These are phyloP conservation scores for Pachyrhynchus sulphureomaculatus DNA, from an alignment of 1,140 invertebrate genomes.

Conservation along the genomic window DNA sequence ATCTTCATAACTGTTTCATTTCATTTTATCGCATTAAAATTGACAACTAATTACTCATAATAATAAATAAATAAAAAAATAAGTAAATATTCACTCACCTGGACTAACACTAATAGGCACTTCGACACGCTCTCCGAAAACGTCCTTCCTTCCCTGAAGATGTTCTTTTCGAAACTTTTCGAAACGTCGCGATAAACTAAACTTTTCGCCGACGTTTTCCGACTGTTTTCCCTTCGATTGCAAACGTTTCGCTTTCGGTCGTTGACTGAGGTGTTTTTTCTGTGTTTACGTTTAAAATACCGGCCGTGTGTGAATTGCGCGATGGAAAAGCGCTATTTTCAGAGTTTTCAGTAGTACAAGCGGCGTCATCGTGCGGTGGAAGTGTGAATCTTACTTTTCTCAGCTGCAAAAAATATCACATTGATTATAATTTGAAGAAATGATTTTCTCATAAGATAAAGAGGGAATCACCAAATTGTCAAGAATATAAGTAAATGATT, in stretches of 20 bases:
- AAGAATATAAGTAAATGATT: no score
- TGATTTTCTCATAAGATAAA: not conserved
- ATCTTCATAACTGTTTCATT: no score
- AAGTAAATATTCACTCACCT: slow-evolving; percentile 6
- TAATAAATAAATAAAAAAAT: not conserved
- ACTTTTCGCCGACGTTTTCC: slow-evolving; percentile 1
- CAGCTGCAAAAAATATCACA: slow-evolving; percentile 2
- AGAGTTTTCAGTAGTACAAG: not conserved
- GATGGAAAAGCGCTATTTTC: slow-evolving; percentile 2
- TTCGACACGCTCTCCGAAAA: slow-evolving; percentile 15
- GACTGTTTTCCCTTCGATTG: not conserved
- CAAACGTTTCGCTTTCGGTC: slow-evolving; percentile 30
- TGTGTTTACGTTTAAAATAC: slow-evolving; percentile 11
- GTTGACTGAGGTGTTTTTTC: slow-evolving; percentile 38
- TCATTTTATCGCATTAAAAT: no score
- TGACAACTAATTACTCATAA: no score
- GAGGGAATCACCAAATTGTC: not conserved
- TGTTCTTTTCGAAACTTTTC: slow-evolving; percentile 23
- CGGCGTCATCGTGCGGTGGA: slow-evolving; percentile 39
- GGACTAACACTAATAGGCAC: slow-evolving; percentile 27
- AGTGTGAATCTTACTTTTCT: slow-evolving; percentile 43
- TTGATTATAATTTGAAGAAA: no score
- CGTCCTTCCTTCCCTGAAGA: slow-evolving; percentile 8
- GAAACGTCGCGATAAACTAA: slow-evolving; percentile 25
- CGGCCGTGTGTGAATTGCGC: slow-evolving; percentile 24